phyloP scores from a whole-genome alignment of 1,140 invertebrate genomes.

The Conopomorpha cramerella region DNA sequence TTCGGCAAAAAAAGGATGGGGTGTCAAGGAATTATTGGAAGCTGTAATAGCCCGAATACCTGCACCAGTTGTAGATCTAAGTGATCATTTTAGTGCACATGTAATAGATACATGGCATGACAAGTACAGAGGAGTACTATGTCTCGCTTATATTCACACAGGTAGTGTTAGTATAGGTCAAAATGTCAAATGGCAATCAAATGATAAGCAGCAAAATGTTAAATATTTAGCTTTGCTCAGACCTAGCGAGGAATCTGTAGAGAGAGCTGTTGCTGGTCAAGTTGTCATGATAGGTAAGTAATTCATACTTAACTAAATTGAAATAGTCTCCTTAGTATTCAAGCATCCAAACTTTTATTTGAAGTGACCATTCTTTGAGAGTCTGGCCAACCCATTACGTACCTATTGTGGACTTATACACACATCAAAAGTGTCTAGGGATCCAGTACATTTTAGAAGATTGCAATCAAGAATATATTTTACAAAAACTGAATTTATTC shows the following conservation, averaged over 20 bases:
- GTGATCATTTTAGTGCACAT: constrained; percentile 75
- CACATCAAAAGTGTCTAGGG: too few relatives aligned
- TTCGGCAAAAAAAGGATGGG: constrained; percentile 90
- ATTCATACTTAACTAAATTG: too few relatives aligned
- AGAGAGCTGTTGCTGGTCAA: constrained; percentile 66
- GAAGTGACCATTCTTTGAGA: too few relatives aligned
- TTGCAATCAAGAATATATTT: too few relatives aligned
- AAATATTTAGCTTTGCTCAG: constrained; percentile 80
- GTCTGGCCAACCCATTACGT: too few relatives aligned
- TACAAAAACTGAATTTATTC: too few relatives aligned
- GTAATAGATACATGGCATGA: constrained; percentile 96
- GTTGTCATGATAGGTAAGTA: constrained; percentile 58
- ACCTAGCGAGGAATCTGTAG: constrained; percentile 74
- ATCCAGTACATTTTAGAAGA: too few relatives aligned
- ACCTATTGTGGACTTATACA: too few relatives aligned
- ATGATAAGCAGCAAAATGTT: constrained; percentile 77
- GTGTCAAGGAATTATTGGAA: constrained; percentile 76
- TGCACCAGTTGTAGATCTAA: constrained; percentile 66
- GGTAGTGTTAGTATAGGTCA: constrained; percentile 73
- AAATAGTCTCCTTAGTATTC: too few relatives aligned
- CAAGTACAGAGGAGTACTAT: constrained; percentile 82
- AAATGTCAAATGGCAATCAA: constrained; percentile 62
- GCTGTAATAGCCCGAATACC: constrained; percentile 81
- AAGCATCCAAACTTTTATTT: too few relatives aligned
- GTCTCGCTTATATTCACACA: constrained; percentile 79